Base-by-base conservation (phyloP, 1,140 invertebrate genomes). In the Palaemon carinicauda region DNA sequence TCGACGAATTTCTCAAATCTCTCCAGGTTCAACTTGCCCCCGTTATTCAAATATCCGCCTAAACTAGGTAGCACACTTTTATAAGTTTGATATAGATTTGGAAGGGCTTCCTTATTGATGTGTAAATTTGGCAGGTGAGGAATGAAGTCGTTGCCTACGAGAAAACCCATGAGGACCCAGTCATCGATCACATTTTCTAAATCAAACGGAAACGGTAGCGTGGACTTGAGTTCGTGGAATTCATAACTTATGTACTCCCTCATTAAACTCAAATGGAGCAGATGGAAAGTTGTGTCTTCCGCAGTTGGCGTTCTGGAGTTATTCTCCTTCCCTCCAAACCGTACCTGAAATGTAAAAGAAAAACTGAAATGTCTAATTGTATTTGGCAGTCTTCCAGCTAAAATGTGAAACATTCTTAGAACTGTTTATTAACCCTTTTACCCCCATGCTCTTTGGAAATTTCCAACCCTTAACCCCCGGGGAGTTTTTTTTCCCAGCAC, bases 81-180 rank as follows among this genome's bases (percentile, higher is more conserved):
- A 91, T 99, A 99, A 1, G 95, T 95, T 89, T 94, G 93, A 92
- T 98, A 99, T 53, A 99, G 92, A 56, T 96, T 91, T 0, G 96
- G 95, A 73, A 99, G 91, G 51, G 97, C 97, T 90, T 97, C 96
- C 90, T 96, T 95, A 80, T 94, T 94, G 89, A 99, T 99, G 91
- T 99, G 97, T 91, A 99, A 93, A 91, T 98, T 95, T 41, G 98
- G 98, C 80, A 99, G 92, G 92, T 98, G 94, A 0, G 98, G 98
- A 90, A 99, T 96, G 92, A 99, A 99, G 92, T 99, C 98, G 92
- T 99, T 99, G 65, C 98, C 98, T 9, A 99, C 96, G 33, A 99
- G 92, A 91, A 99, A 99, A 1, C 97, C 96, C 96, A 99, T 90
- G 17, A 86, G 17, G 9, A 90, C 89, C 90, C 90, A 91, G 74